Base-by-base conservation (phyloP, 2,113 vertebrate species). In the Campylomormyrus numenius region DNA sequence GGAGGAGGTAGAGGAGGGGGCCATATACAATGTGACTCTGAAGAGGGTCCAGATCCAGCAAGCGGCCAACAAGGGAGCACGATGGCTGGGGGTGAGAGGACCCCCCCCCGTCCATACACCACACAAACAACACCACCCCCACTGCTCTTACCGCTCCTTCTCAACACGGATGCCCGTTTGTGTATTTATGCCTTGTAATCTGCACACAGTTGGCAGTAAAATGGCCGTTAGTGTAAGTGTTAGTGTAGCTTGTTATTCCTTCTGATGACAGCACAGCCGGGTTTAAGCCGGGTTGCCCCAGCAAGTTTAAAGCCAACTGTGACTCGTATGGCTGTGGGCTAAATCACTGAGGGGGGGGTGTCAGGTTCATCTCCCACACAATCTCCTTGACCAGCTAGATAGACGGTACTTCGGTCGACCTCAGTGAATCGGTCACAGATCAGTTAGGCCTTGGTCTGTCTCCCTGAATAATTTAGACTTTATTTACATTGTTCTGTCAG, bases 1-100 rank as follows among this genome's bases (percentile, higher is more conserved):
- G 92, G 98, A 99, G 96, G 98, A 99, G 95, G 96, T 98, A 19
- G 98, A 98, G 96, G 98, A 99, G 92, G 98, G 98, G 91, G 98
- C 98, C 90, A 94, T 99, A 93, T 99, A 98, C 96, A 97, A 97
- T 88, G 98, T 99, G 94, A 98, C 97, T 89, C 97, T 99, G 89
- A 98, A 98, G 93, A 97, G 96, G 95, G 97, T 99, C 92, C 97
- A 98, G 95, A 98, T 98, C 91, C 97, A 98, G 91, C 98, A 99
- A 94, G 98, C 97, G 11, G 97, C 98, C 93, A 99, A 97, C 96
- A 99, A 99, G 96, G 98, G 98, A 93, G 98, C 96, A 0, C 93
- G 96, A 94, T 96, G 96, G 96, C 93, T 96, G 42, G 96, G 96
- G 95, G 96, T 96, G 92, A 96, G 95, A 91, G 3, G 3, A 85